Evolutionary conservation across 2,797 vertebrate species (phyloP), one percentile per base, ranked within the genome.

Genomic region (Oryzias sinensis): DNA sequence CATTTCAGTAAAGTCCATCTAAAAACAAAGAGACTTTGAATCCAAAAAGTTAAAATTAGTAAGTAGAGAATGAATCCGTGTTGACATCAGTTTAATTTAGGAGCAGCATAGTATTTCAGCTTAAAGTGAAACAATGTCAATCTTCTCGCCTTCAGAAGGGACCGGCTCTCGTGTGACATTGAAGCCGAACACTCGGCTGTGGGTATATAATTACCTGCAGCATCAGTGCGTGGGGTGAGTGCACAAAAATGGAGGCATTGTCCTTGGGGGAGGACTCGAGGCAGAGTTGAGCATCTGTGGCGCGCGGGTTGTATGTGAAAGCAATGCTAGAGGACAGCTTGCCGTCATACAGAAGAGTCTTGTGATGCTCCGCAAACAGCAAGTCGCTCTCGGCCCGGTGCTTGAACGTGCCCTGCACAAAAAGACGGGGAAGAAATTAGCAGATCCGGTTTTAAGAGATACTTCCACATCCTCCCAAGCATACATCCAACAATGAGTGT

Each of bases 161-260:
- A 54, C 33, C 7, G 5, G 6, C n/a, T 46, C 33, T 49, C 27
- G 24, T 16, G 5, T 37, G 24, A 27, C 25, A 25, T 0, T 53
- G 3, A 1, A 33, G 27, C 22, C 6, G 51, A 64, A 51, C 18
- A 6, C 25, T 20, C 25, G 5, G 17, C 14, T 18, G 43, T 46
- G 62, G 49, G 61, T 51, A 29, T 16, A 16, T 52, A 43, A 49
- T 74, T 93, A 98, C 97, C 97, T 99, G 97, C 74, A 99, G 94
- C 97, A 99, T 99, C 79, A 99, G 96, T 5, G 97, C 95, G 20
- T 99, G 97, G 1, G 97, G 97, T 7, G 97, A 98, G 87, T 99
- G 97, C 82, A 99, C 93, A 57, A 99, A 99, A 87, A 99, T 96
- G 46, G 97, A 99, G 81, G 91, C 70, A 53, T 94, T 98, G 84